phyloP scores from a whole-genome alignment of 2,797 vertebrate species.

The Leptatherina wallacei region DNA sequence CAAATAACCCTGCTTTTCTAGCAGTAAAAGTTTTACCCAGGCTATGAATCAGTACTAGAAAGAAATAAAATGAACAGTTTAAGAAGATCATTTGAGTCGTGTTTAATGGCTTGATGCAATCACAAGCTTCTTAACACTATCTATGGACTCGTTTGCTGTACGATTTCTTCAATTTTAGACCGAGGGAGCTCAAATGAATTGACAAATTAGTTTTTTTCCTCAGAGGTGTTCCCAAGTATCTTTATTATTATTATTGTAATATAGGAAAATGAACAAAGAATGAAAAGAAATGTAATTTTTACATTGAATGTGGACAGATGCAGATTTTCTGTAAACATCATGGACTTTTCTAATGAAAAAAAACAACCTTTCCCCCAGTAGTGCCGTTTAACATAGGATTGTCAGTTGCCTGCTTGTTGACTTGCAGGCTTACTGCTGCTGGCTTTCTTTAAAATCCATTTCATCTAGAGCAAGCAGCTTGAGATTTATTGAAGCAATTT shows the following conservation, averaged over 20 bases:
- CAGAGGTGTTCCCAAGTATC: too few relatives aligned
- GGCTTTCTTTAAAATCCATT: conserved; percentile 37
- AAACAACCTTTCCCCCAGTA: background rate
- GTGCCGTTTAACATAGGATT: conserved; percentile 15
- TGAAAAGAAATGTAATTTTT: too few relatives aligned
- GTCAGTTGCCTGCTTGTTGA: conserved; percentile 21
- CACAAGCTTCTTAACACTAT: background rate
- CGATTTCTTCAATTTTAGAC: background rate
- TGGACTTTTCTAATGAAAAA: background rate
- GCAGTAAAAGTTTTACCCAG: background rate
- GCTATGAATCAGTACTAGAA: too few relatives aligned
- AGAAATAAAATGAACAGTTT: too few relatives aligned
- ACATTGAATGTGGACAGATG: too few relatives aligned
- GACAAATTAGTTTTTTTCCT: background rate
- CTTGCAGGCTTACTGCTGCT: conserved; percentile 11
- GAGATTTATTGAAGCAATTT: conserved; percentile 50
- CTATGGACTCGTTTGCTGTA: background rate
- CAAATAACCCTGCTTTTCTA: conserved; percentile 8
- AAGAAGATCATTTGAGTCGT: background rate
- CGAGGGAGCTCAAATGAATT: background rate
- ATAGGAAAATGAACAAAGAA: too few relatives aligned
- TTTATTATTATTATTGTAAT: too few relatives aligned
- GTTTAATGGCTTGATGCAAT: background rate
- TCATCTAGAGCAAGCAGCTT: conserved; percentile 34
- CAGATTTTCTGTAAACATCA: background rate